Evolutionary conservation across 2,113 vertebrate genomes (phyloP), one percentile per base, ranked within the genome.

Genomic region (Jacana jacana): DNA sequence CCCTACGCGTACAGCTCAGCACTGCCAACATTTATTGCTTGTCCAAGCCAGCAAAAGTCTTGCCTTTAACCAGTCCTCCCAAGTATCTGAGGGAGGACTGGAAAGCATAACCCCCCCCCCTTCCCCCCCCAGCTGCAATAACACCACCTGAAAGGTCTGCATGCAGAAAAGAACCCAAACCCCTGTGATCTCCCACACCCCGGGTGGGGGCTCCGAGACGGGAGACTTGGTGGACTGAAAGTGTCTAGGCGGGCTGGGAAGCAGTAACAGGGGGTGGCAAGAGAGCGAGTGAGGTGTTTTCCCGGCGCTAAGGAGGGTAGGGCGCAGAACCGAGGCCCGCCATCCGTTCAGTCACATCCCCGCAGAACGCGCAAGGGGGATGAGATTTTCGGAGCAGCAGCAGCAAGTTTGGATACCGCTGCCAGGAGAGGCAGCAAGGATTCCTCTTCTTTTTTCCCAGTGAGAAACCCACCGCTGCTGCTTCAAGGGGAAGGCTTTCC

Each of bases 291-390:
- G n/a, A n/a, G 37, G 13, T 23, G 17, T 64, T 87, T 55, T 52
- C 57, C 48, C 28, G 57, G 31, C 0, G 2, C 9, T 7, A 7
- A 6, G 11, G 2, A 9, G 61, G n/a, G 40, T 31, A 25, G 40
- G 57, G 52, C 1, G 2, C n/a, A 24, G 69, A 0, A 1, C 65
- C 81, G 60, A 15, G 2, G 1, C 57, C 48, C 2, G 1, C 2
- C 2, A 5, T 46, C 57, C 1, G 0, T 57, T 51, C 17, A 1
- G 42, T 27, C 77, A 18, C 18, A 35, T 57, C 54, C 49, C 24
- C 0, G 1, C 10, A 24, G 46, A 40, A 54, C 13, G 1, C 1
- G 2, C 13, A 1, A 1, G 1, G 3, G 27, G 77, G 37, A 23
- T 25, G 70, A 57, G 46, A 52, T 39, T 61, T 61, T 63, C 8